Conservation (phyloP, 2,113 vertebrate genomes). For the Neolamprologus variostigma region DNA sequence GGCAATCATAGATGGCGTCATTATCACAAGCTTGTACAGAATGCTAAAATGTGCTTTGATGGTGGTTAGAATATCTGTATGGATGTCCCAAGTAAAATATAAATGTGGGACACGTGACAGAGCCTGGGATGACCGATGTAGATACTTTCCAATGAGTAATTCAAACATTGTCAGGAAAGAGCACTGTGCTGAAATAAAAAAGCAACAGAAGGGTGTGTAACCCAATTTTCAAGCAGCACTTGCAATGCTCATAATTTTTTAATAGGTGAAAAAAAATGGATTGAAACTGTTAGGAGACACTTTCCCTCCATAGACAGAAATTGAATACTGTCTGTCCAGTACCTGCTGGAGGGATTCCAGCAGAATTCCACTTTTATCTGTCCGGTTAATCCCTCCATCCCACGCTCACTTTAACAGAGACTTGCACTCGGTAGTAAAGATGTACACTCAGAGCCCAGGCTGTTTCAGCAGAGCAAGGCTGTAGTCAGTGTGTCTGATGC, state of each 20-base stretch:
- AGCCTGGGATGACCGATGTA: background rate
- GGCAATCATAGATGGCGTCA: background rate
- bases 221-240: background rate
- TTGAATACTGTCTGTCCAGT: background rate
- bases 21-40: background rate
- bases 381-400: background rate
- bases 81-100: background rate
- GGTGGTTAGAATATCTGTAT: background rate
- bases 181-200: background rate
- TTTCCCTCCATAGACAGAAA: background rate
- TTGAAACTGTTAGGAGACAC: background rate
- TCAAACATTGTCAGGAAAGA: background rate
- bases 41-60: background rate
- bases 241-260: background rate
- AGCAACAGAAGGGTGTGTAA: fast-evolving
- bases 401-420: background rate
- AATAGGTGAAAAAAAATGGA: background rate
- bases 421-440: background rate
- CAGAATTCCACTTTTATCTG: background rate
- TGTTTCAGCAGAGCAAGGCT: background rate
- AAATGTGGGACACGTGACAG: background rate
- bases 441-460: background rate
- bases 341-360: background rate
- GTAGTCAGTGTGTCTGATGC: constrained; percentile 18
- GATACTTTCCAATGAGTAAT: background rate